Evolutionary conservation across 2,888 invertebrate species (phyloP), one percentile per base, ranked within the genome.

Genomic region (Chalcis sispes): DNA sequence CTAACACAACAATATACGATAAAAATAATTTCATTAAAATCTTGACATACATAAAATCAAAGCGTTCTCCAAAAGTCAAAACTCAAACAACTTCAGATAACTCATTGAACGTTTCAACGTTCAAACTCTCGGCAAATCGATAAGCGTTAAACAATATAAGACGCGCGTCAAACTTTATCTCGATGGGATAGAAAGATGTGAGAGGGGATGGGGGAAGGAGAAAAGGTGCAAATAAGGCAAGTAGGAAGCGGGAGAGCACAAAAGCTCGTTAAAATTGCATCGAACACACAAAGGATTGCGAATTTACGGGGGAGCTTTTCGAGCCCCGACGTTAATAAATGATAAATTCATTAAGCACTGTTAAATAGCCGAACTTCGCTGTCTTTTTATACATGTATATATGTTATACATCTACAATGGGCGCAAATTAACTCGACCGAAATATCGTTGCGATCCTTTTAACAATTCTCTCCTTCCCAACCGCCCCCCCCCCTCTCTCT

Each of bases 301-400:
- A 65, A 65, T 29, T 29, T 20, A 50, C 36, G 15, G n/a, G 52
- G 20, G 61, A 61, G 36, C 48, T 27, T 62, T 61, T 29, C 18
- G 25, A 15, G 56, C 8, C n/a, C 23, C 15, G 54, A 20, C 56
- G 23, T 66, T 48, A 59, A 66, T 66, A 73, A 40, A 66, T 72
- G 59, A 72, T 32, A 40, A 65, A 65, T 73, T 66, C 65, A 59
- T 73, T 73, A 73, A 73, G 7, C 20, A 13, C 13, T 29, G 65
- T 58, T 72, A 72, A 65, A 65, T 46, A 65, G 46, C n/a, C 40
- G 32, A 8, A 10, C 25, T 15, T n/a, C n/a, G n/a, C n/a, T n/a
- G n/a, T n/a, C n/a, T n/a, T n/a, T n/a, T n/a, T n/a, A n/a, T n/a
- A n/a, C n/a, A n/a, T n/a, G n/a, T n/a, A n/a, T n/a, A n/a, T n/a